Percentiles rank a stretch among this genome's conserved stretches.
Evolutionary conservation across 2,113 vertebrate genomes (phyloP).

Genomic region (Pygathrix nemaeus): DNA sequence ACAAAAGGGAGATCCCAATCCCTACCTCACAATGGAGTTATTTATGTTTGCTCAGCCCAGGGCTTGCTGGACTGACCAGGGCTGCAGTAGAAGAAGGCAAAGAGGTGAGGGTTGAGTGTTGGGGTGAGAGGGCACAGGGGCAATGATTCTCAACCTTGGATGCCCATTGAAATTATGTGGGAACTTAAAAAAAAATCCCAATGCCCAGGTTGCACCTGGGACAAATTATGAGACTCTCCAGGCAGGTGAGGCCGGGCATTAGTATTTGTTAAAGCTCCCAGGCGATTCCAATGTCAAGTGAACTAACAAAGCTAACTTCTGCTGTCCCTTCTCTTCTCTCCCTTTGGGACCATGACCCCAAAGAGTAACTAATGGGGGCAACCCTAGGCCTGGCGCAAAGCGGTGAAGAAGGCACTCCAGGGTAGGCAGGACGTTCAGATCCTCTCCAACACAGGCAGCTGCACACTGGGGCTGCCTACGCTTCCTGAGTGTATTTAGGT

Average conservation of each 20-base stretch:
- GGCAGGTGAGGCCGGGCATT: rapidly evolving
- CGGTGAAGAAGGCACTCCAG: background rate
- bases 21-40: background rate
- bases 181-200: background rate
- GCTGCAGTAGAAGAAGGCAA: background rate
- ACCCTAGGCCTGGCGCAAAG: background rate
- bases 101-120: background rate
- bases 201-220: background rate
- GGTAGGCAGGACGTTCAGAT: background rate
- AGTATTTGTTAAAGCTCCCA: background rate
- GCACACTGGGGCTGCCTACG: background rate
- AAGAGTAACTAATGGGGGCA: background rate
- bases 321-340: background rate
- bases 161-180: background rate
- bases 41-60: background rate
- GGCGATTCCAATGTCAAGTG: background rate
- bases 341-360: background rate
- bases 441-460: background rate
- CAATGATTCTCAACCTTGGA: background rate
- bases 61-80: background rate
- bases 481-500: background rate
- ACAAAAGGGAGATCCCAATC: background rate
- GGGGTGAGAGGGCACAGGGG: background rate
- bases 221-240: background rate
- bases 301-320: background rate